Conservation (phyloP, 2,113 vertebrate genomes). For the Dicrurus megarhynchus region DNA sequence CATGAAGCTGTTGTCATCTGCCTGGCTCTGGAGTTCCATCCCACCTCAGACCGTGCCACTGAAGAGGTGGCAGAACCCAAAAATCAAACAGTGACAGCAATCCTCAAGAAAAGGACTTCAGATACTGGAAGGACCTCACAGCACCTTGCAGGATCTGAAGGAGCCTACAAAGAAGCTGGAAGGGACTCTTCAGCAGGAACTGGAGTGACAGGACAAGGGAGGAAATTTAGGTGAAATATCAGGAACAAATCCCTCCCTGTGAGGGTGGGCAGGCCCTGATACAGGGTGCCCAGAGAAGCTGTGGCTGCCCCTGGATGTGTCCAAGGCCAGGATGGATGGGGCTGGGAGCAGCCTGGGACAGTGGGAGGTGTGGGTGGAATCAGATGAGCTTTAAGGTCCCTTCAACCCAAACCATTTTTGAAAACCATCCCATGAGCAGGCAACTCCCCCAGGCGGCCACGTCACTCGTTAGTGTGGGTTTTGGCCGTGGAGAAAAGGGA, state of each 20-base stretch:
- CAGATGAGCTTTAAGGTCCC: not conserved
- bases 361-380: not conserved
- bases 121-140: not conserved
- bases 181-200: not conserved
- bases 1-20: too few relatives aligned
- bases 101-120: not conserved
- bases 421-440: not conserved
- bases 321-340: not conserved
- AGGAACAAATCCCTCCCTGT: not conserved
- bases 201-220: not conserved
- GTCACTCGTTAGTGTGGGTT: fast-evolving
- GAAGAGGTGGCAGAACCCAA: not conserved
- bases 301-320: not conserved
- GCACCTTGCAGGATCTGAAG: not conserved
- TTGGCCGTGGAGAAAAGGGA: not conserved
- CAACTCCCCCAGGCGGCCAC: fast-evolving
- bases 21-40: not conserved
- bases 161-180: not conserved
- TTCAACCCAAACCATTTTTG: not conserved
- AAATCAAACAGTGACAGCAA: not conserved
- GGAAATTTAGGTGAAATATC: not conserved
- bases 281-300: not conserved
- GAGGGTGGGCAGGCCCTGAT: not conserved
- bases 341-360: fast-evolving
- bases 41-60: not conserved